Evolutionary conservation across 2,888 invertebrate species (phyloP).

Genomic region (Nymphalis urticae): DNA sequence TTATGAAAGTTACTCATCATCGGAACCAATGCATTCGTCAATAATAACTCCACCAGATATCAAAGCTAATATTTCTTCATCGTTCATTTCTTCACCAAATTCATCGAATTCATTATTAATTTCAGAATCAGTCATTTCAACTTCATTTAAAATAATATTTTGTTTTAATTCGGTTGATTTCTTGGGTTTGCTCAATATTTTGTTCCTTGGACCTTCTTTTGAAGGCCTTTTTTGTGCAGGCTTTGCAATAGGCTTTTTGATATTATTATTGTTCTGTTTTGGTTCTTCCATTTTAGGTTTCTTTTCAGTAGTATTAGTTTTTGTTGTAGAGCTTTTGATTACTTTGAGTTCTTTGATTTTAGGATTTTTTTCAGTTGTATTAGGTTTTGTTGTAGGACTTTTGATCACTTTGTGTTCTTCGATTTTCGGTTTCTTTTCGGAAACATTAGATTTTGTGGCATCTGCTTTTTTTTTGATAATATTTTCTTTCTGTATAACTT

Average conservation of each 20-base stretch:
- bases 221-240: background rate
- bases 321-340: background rate
- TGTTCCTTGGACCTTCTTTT: slow-evolving; percentile 10
- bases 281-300: background rate
- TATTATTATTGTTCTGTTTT: background rate
- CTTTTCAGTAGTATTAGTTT: slow-evolving; percentile 1
- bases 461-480: background rate
- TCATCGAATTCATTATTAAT: slow-evolving; percentile 19
- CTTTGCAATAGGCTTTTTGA: background rate
- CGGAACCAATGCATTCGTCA: slow-evolving; percentile 68
- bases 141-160: background rate
- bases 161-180: background rate
- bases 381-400: background rate
- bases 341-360: background rate
- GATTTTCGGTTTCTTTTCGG: slow-evolving; percentile 6
- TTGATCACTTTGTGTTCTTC: background rate
- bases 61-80: slow-evolving; percentile 64
- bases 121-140: slow-evolving; percentile 12
- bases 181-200: slow-evolving; percentile 3
- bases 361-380: slow-evolving; percentile 7
- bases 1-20: slow-evolving; percentile 46
- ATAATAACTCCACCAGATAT: slow-evolving; percentile 65
- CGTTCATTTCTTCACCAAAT: slow-evolving; percentile 54
- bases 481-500: slow-evolving; percentile 4
- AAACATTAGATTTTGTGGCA: background rate